A percentile compares a stretch with the other conserved stretches of the same genome.
phyloP scores from a whole-genome alignment of 2,888 invertebrate genomes.

The Spilarctia lutea region DNA sequence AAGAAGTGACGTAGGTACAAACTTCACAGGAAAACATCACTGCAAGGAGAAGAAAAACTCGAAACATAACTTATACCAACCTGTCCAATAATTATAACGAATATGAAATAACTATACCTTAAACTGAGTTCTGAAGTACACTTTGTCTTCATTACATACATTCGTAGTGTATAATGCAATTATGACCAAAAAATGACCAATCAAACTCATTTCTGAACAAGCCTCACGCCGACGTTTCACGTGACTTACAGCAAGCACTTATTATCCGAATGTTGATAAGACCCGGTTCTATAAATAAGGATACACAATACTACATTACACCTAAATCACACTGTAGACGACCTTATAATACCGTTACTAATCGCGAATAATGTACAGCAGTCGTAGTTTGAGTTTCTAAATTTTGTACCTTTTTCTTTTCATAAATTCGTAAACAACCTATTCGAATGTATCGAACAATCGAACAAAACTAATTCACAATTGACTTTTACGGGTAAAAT shows the following conservation, averaged over 20 bases:
- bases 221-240: neutral
- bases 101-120: neutral
- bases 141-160: neutral
- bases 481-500: neutral
- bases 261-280: constrained; percentile 2
- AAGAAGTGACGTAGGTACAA: no score
- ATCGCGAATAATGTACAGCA: neutral
- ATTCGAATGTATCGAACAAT: neutral
- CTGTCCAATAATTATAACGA: neutral
- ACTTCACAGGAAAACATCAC: no score
- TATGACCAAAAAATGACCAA: neutral
- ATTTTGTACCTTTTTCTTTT: constrained; percentile 1
- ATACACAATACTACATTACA: neutral
- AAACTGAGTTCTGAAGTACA: neutral
- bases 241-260: neutral
- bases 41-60: no score
- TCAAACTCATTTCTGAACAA: neutral
- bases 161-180: neutral
- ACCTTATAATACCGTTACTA: neutral
- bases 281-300: constrained; percentile 1
- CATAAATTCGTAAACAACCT: neutral
- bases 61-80: no score
- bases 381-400: neutral
- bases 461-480: neutral
- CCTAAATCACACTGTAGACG: neutral